Percentiles rank a stretch among this genome's conserved stretches.
phyloP scores from a whole-genome alignment of 1,140 invertebrate species.

The Drosophila novamexicana region DNA sequence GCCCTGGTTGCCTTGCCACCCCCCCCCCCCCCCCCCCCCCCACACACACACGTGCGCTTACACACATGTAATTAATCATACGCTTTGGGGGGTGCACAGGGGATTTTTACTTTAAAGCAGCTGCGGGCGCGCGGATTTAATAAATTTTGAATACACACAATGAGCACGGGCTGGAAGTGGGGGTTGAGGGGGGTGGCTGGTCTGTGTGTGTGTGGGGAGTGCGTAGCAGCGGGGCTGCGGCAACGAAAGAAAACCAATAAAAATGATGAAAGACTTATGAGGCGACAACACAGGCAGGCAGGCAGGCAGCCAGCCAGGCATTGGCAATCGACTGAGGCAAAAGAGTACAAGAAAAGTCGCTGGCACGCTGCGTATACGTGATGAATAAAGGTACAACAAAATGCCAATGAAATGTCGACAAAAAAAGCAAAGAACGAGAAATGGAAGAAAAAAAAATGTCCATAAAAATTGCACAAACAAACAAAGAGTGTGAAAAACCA shows the following conservation, averaged over 20 bases:
- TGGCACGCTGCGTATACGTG: constrained; percentile 61
- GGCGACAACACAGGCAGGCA: constrained; percentile 1
- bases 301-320: not conserved
- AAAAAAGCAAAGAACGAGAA: not conserved
- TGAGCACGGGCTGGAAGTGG: not conserved
- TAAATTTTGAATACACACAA: constrained; percentile 49
- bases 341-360: not conserved
- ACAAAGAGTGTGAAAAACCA: constrained; percentile 36
- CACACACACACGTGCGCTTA: constrained; percentile 6
- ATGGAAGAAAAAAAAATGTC: constrained; percentile 25
- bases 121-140: constrained; percentile 43
- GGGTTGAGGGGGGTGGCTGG: not conserved
- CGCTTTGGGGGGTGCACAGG: constrained; percentile 13
- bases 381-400: constrained; percentile 52
- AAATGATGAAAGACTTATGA: constrained; percentile 78
- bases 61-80: constrained; percentile 44
- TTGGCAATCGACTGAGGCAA: constrained; percentile 26
- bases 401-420: constrained; percentile 67
- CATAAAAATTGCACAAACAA: constrained; percentile 66
- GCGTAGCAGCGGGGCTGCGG: not conserved
- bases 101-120: constrained; percentile 47
- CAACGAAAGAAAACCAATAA: constrained; percentile 57
- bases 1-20: not conserved
- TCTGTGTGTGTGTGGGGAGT: no score
- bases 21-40: not conserved